Evolutionary conservation across 2,888 invertebrate genomes (phyloP).

Genomic region (Melinopterus prodromus): DNA sequence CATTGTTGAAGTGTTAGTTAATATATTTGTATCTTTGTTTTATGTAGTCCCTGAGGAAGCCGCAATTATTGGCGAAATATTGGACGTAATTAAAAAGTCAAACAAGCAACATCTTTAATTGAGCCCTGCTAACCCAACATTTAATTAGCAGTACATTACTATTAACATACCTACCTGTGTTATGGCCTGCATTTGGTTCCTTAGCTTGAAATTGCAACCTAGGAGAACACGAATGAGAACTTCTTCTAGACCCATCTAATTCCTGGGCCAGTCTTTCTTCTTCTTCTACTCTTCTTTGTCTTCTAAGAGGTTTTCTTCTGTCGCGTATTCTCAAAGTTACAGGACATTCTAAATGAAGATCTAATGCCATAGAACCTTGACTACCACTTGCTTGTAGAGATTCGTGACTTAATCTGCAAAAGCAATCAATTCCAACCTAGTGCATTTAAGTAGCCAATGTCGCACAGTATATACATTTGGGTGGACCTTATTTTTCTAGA

Average conservation of each 20-base stretch:
- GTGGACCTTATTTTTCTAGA: neutral
- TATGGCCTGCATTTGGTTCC: constrained; percentile 26
- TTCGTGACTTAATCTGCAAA: constrained; percentile 61
- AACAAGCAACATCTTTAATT: too few species aligned
- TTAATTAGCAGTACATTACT: neutral
- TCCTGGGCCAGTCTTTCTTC: constrained; percentile 53
- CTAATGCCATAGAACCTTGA: constrained; percentile 79
- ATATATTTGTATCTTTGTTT: too few species aligned
- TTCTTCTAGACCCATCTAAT: constrained; percentile 51
- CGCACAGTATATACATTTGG: neutral
- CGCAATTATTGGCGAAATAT: too few species aligned
- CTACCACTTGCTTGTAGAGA: constrained; percentile 67
- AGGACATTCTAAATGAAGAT: constrained; percentile 73
- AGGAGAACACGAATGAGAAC: constrained; percentile 58
- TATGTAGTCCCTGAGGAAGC: too few species aligned
- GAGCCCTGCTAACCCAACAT: too few species aligned
- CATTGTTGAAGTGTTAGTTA: too few species aligned
- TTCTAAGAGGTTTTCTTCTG: constrained; percentile 74
- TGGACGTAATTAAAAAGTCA: too few species aligned
- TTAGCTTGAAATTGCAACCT: constrained; percentile 51
- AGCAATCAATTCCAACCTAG: neutral
- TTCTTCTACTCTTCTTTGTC: constrained; percentile 78
- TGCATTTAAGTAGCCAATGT: neutral
- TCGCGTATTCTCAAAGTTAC: constrained; percentile 65
- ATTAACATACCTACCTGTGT: constrained; percentile 30